Conservation (phyloP, 2,888 invertebrate genomes). For the Trachelus stipa region DNA sequence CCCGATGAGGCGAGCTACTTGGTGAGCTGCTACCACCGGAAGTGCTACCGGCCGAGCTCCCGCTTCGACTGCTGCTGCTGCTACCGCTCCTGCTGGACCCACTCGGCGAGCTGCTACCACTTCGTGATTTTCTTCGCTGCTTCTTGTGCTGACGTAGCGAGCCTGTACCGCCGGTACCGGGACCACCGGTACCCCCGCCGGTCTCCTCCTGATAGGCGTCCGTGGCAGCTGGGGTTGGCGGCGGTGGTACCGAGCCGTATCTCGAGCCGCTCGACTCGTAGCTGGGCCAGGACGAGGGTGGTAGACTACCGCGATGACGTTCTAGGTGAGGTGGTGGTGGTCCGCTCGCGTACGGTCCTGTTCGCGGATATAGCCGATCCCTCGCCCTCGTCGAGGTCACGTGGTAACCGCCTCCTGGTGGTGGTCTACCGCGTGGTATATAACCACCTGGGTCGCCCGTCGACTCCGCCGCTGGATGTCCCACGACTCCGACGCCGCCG, state of each 20-base stretch:
- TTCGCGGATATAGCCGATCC: conserved; percentile 62
- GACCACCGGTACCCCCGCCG: conserved; percentile 32
- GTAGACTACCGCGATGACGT: conserved; percentile 57
- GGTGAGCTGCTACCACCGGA: conserved; percentile 71
- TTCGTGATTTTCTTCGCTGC: conserved; percentile 62
- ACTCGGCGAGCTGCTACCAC: conserved; percentile 62
- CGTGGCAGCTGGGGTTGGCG: conserved; percentile 58
- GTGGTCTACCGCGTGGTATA: conserved; percentile 58
- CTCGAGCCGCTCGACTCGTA: conserved; percentile 60
- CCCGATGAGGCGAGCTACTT: conserved; percentile 63
- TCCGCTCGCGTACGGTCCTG: conserved; percentile 61
- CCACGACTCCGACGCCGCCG: conserved; percentile 50
- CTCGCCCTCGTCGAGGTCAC: conserved; percentile 65
- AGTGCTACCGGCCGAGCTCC: conserved; percentile 68
- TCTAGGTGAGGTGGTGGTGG: conserved; percentile 59
- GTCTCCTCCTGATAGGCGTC: conserved; percentile 59
- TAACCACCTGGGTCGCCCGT: conserved; percentile 60
- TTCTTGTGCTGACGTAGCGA: conserved; percentile 65
- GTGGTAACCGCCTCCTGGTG: conserved; percentile 59
- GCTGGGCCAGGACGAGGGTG: conserved; percentile 59
- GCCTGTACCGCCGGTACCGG: conserved; percentile 57
- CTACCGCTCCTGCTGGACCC: conserved; percentile 62
- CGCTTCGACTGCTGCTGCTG: conserved; percentile 68
- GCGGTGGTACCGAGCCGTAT: conserved; percentile 58
- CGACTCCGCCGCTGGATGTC: conserved; percentile 49